Evolutionary conservation across 2,113 vertebrate genomes (phyloP).

Genomic region (Egretta garzetta): DNA sequence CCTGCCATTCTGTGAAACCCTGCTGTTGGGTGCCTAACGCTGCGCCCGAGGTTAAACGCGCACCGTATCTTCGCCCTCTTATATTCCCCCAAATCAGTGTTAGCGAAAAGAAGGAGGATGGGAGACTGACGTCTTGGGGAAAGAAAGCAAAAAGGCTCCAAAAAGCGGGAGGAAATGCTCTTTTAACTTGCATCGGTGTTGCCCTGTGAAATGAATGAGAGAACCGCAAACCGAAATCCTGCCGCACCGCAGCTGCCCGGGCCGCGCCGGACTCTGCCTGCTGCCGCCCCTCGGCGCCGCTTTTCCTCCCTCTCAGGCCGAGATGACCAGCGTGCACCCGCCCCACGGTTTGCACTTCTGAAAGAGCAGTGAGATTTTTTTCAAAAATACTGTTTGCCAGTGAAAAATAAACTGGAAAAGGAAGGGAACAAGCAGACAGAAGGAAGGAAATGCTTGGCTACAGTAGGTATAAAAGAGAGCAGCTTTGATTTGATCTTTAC

Average conservation of each 20-base stretch:
- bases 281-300: neutral
- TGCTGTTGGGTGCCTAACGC: no score
- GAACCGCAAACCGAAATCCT: no score
- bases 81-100: neutral
- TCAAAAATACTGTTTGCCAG: neutral
- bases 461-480: neutral
- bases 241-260: no score
- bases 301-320: neutral
- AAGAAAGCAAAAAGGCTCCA: neutral
- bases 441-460: neutral
- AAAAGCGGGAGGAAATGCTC: neutral
- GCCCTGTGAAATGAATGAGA: neutral
- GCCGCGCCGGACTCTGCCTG: neutral
- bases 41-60: neutral
- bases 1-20: no score
- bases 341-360: neutral
- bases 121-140: fast-evolving
- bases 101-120: neutral
- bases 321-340: neutral
- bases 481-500: neutral
- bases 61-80: neutral
- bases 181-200: neutral
- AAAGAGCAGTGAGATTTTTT: neutral
- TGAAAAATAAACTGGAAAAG: neutral
- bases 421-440: neutral